Base-by-base conservation (phyloP, 2,113 vertebrate species). In the Brachyistius frenatus region DNA sequence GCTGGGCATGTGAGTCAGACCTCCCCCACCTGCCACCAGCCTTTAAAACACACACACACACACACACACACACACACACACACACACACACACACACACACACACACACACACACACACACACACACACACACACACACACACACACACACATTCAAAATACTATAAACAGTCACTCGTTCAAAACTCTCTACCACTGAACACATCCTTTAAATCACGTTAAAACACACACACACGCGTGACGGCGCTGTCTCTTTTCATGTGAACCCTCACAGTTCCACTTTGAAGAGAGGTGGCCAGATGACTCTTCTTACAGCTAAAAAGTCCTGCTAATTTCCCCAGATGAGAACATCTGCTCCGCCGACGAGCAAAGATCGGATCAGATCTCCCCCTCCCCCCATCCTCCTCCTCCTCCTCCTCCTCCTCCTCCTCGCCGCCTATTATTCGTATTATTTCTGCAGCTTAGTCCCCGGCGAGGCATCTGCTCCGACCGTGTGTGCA, bases 311-410 rank as follows among this genome's bases (percentile, higher is more conserved):
- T 78, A 89, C 57, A 60, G 60, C 75, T 80, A 61, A 78, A 88
- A 90, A 86, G 67, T 88, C 80, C 55, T 65, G 87, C 92, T 93
- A 91, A 94, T 94, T 92, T 92, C 64, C 79, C 78, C 60, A 41
- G 55, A 65, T 36, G 71, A 61, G 54, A 93, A 90, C 90, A 93
- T 93, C 88, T 91, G 92, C 77, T 88, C 77, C 5, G 36, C 64
- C 37, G 66, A 44, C 80, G 41, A 67, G 66, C 77, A 85, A 78
- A 92, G 83, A 89, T 83, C 87, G 79, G 15, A 87, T 85, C 23
- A 80, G 30, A 88, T 83, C 86, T 76, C 80, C 61, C 78, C 62
- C 39, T 8, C 41, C 41, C 10, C 84, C 85, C 55, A 66, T 85
- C 73, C 75, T 68, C 23, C 23, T 23, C 23, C 23, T 23, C 23